Evolutionary conservation across 30 jellyfish, hydroid and myxozoan genomes (phyloP).

Genomic region (Chrysaora quinquecirrha): DNA sequence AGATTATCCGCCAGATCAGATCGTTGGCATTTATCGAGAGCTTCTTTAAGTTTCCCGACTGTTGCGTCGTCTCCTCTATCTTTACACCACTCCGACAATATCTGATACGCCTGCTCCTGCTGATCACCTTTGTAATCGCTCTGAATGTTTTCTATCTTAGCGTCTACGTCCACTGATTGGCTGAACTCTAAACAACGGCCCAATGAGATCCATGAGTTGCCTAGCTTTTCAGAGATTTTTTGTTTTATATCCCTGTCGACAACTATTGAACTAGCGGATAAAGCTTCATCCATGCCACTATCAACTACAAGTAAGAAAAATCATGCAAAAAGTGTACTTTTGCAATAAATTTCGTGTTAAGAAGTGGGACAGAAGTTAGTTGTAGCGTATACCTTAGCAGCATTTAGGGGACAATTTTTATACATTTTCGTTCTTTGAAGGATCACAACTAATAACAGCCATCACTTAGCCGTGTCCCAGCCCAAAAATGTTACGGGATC

Average conservation of each 20-base stretch:
- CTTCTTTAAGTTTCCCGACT: neutral
- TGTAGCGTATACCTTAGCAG: no score
- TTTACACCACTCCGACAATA: neutral
- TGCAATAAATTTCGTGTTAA: no score
- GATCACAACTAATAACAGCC: no score
- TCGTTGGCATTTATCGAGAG: neutral
- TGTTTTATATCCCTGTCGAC: neutral
- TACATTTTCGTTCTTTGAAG: no score
- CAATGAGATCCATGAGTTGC: neutral
- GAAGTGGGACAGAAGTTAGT: no score
- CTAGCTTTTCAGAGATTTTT: neutral
- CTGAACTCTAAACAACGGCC: constrained; percentile 5
- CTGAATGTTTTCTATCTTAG: neutral
- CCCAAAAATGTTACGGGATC: no score
- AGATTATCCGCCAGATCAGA: neutral
- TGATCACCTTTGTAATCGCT: neutral
- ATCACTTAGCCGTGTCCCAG: no score
- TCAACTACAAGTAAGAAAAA: constrained; percentile 3
- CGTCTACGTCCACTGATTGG: neutral
- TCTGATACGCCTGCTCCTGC: constrained; percentile 12
- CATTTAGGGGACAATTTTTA: no score
- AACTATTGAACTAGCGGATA: neutral
- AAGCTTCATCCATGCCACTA: constrained; percentile 18
- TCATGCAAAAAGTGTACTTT: neutral
- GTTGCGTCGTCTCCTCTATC: constrained; percentile 9